Base-by-base conservation (phyloP, 2,113 vertebrate genomes). In the Phalacrocorax pelagicus region DNA sequence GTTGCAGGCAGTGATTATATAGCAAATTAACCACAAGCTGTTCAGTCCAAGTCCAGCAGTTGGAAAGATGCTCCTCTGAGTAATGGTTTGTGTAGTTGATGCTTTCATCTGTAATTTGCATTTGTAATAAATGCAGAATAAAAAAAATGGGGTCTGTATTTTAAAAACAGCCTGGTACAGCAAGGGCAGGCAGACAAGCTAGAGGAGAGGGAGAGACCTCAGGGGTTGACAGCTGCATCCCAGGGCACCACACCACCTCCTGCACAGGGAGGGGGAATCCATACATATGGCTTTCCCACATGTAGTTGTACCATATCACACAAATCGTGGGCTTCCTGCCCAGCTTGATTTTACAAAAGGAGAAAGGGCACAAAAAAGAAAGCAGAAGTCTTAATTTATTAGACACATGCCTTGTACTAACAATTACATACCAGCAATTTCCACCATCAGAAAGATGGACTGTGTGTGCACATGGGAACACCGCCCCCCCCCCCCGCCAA, bases 11-110 rank as follows among this genome's bases (percentile, higher is more conserved):
- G 98, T 98, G 98, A 98, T 98, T 98, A 98, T 97, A 98, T 98
- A 98, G 98, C 97, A 98, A 98, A 98, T 98, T 98, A 98, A 98
- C 97, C 98, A 98, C 98, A 98, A 98, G 98, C 98, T 98, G 98
- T 98, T 98, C 97, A 58, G 97, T 98, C 97, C 96, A 97, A 92
- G 89, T 98, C 98, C 90, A 98, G 97, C 97, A 98, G 97, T 98
- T 98, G 97, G 97, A 98, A 97, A 98, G 98, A 98, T 94, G 96
- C 96, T 97, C 92, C 97, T 97, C 97, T 98, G 98, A 98, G 98
- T 98, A 98, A 98, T 98, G 98, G 96, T 97, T 98, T 98, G 97
- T 97, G 96, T 98, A 98, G 98, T 88, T 49, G 97, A 97, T 93
- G 97, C 97, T 98, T 98, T 98, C 97, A 98, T 98, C 97, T 97